A percentile compares a stretch with the other conserved stretches of the same genome.
These are phyloP conservation scores for Drosophila burlai DNA, from an alignment of 1,140 invertebrate species.

Conservation along the genomic window DNA sequence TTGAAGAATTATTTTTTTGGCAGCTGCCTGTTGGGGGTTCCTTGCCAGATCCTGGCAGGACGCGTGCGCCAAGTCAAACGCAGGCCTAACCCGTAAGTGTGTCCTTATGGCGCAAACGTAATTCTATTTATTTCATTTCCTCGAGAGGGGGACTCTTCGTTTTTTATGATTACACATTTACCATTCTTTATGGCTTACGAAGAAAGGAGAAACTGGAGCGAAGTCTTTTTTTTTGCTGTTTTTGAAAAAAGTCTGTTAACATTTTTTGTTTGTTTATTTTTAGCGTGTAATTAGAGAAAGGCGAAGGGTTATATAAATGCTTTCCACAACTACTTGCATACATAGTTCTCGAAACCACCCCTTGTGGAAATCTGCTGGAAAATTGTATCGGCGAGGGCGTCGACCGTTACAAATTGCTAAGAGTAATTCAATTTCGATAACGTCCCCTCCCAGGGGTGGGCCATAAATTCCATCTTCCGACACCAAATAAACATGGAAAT, in stretches of 20 bases:
- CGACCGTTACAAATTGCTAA: slow-evolving; percentile 67
- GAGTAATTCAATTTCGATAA: slow-evolving; percentile 77
- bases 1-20: slow-evolving; percentile 29
- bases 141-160: slow-evolving; percentile 18
- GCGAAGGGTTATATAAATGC: slow-evolving; percentile 13
- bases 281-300: slow-evolving; percentile 14
- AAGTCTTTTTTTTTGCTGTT: not conserved
- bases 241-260: slow-evolving; percentile 52
- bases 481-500: slow-evolving; percentile 68
- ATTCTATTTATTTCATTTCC: slow-evolving; percentile 68
- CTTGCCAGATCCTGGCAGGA: slow-evolving; percentile 35
- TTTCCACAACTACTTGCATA: slow-evolving; percentile 1
- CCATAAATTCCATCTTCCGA: slow-evolving; percentile 56
- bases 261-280: slow-evolving; percentile 60
- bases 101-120: slow-evolving; percentile 58
- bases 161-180: slow-evolving; percentile 34
- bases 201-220: slow-evolving; percentile 28
- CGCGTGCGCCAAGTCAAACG: slow-evolving; percentile 65
- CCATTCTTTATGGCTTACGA: slow-evolving; percentile 8
- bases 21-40: slow-evolving; percentile 65
- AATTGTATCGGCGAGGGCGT: slow-evolving; percentile 26
- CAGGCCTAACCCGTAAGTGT: slow-evolving; percentile 53
- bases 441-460: slow-evolving; percentile 22
- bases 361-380: slow-evolving; percentile 8
- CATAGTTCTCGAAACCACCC: not conserved